Evolutionary conservation across 2,113 vertebrate genomes (phyloP).

Genomic region (Dendrocopos noguchii): DNA sequence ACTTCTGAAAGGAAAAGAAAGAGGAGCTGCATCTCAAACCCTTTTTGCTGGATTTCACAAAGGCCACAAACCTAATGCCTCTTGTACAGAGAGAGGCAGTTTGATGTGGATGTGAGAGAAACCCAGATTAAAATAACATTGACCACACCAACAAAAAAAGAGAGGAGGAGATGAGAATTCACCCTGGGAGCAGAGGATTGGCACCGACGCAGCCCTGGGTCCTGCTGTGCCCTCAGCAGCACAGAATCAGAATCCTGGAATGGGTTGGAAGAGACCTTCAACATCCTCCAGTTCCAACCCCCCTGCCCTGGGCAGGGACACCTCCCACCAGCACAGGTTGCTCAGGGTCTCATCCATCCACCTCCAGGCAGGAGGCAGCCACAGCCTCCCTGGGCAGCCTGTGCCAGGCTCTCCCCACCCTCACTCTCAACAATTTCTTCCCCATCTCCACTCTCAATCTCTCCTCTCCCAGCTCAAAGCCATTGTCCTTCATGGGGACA

Average conservation of each 20-base stretch:
- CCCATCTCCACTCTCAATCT: no score
- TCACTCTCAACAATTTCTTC: no score
- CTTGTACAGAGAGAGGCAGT: not conserved
- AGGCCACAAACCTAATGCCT: conserved; percentile 3
- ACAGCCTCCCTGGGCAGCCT: no score
- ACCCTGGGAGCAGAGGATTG: not conserved
- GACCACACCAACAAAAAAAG: not conserved
- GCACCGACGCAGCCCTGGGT: rapidly evolving
- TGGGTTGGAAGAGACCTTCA: not conserved
- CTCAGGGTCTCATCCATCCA: no score
- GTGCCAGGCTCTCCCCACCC: no score
- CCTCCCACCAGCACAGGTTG: no score
- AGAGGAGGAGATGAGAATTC: not conserved
- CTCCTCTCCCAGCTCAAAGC: no score
- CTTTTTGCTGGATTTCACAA: not conserved
- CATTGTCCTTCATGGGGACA: no score
- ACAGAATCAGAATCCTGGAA: not conserved
- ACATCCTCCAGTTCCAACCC: no score
- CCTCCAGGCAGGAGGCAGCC: no score
- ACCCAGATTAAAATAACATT: conserved; percentile 29
- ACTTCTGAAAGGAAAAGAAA: not conserved
- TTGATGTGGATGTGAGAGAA: conserved; percentile 26
- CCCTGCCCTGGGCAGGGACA: no score
- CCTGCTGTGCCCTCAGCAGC: not conserved
- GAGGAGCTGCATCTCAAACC: not conserved